A percentile compares a stretch with the other conserved stretches of the same genome.
These are phyloP conservation scores for Bembecia ichneumoniformis DNA, from an alignment of 2,888 invertebrate species.

Conservation along the genomic window DNA sequence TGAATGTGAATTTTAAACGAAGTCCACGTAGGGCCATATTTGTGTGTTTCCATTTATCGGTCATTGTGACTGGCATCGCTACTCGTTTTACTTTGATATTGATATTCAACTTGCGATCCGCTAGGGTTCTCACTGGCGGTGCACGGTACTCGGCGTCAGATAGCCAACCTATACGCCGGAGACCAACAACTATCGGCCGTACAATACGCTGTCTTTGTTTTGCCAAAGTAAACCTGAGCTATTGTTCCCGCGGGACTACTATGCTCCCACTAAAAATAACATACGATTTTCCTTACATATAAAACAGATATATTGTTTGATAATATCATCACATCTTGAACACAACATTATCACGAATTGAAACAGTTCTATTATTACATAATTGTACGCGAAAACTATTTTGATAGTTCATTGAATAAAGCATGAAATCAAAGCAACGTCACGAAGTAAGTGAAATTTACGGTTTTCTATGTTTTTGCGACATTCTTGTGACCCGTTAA, in stretches of 20 bases:
- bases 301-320: neutral
- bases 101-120: slow-evolving; percentile 60
- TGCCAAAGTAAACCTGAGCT: slow-evolving; percentile 15
- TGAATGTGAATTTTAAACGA: slow-evolving; percentile 65
- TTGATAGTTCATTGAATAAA: slow-evolving; percentile 40
- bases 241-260: slow-evolving; percentile 7
- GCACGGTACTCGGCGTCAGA: slow-evolving; percentile 31
- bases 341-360: slow-evolving; percentile 32
- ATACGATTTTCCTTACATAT: neutral
- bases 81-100: slow-evolving; percentile 58
- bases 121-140: slow-evolving; percentile 5
- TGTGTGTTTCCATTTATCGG: slow-evolving; percentile 64
- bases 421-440: slow-evolving; percentile 57
- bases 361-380: slow-evolving; percentile 40
- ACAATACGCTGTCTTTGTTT: slow-evolving; percentile 26
- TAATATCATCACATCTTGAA: no score
- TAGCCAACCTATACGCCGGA: slow-evolving; percentile 39
- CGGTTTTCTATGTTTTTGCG: slow-evolving; percentile 54
- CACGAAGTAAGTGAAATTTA: slow-evolving; percentile 59
- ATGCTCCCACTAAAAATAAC: no score
- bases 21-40: slow-evolving; percentile 57
- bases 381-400: slow-evolving; percentile 37
- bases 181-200: slow-evolving; percentile 41
- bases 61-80: slow-evolving; percentile 54
- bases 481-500: slow-evolving; percentile 56